phyloP scores from a whole-genome alignment of 1,140 invertebrate genomes.

The Mylabris phalerata region DNA sequence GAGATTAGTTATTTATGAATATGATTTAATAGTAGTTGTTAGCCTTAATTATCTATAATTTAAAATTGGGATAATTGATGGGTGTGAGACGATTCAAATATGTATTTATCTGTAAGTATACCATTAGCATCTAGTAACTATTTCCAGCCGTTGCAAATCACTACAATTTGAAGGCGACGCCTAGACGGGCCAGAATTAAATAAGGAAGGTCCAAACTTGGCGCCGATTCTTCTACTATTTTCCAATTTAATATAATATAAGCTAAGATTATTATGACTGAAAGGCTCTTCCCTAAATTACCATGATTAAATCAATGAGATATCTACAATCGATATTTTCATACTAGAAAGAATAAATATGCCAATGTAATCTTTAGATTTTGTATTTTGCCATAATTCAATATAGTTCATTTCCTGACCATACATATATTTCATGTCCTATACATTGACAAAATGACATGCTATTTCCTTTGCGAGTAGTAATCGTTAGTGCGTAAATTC shows the following conservation, averaged over 20 bases:
- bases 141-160: slow-evolving; percentile 30
- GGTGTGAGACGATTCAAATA: slow-evolving; percentile 24
- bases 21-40: slow-evolving; percentile 10
- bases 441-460: too few species aligned
- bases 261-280: neutral
- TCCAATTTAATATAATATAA: slow-evolving; percentile 4
- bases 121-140: slow-evolving; percentile 31
- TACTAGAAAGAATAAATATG: too few species aligned
- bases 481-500: too few species aligned
- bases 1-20: too few species aligned
- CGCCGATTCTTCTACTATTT: slow-evolving; percentile 7
- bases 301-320: neutral
- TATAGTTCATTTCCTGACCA: too few species aligned
- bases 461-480: too few species aligned
- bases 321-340: too few species aligned
- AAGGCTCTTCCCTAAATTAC: neutral
- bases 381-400: too few species aligned
- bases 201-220: slow-evolving; percentile 15
- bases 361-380: too few species aligned
- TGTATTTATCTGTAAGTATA: slow-evolving; percentile 37
- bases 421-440: too few species aligned
- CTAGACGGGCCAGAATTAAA: slow-evolving; percentile 22
- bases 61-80: slow-evolving; percentile 30
- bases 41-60: slow-evolving; percentile 33
- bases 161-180: slow-evolving; percentile 36